Conservation (phyloP, 2,797 vertebrate species). For the Taenioides sp. region DNA sequence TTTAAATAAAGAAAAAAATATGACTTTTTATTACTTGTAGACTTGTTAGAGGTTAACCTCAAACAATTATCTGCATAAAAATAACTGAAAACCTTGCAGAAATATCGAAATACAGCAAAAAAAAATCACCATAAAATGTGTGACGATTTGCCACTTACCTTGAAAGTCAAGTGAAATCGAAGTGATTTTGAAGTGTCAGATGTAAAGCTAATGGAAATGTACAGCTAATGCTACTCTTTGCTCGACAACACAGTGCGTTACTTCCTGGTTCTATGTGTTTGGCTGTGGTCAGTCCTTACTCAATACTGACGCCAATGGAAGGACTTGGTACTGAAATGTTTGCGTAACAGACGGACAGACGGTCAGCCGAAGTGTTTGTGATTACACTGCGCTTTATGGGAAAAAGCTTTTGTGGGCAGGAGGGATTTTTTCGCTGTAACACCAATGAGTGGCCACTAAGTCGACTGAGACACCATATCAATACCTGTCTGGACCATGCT, state of each 20-base stretch:
- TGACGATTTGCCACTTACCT: neutral
- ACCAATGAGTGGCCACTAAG: no score
- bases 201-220: neutral
- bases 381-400: no score
- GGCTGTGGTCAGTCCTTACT: neutral
- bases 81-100: neutral
- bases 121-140: neutral
- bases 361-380: no score
- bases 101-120: neutral
- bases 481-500: neutral
- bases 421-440: no score
- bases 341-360: rapidly evolving
- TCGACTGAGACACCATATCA: no score
- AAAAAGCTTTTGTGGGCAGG: no score
- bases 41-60: no score
- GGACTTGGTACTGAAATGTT: neutral
- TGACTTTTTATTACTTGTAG: no score
- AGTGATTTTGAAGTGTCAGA: no score
- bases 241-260: neutral
- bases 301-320: slow-evolving; percentile 4
- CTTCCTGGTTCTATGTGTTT: slow-evolving; percentile 29
- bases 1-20: neutral
- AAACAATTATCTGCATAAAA: no score
- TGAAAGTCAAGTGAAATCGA: neutral
- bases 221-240: neutral